A percentile compares a stretch with the other conserved stretches of the same genome.
phyloP scores from a whole-genome alignment of 2,113 vertebrate species.

The Nematolebias whitei region DNA sequence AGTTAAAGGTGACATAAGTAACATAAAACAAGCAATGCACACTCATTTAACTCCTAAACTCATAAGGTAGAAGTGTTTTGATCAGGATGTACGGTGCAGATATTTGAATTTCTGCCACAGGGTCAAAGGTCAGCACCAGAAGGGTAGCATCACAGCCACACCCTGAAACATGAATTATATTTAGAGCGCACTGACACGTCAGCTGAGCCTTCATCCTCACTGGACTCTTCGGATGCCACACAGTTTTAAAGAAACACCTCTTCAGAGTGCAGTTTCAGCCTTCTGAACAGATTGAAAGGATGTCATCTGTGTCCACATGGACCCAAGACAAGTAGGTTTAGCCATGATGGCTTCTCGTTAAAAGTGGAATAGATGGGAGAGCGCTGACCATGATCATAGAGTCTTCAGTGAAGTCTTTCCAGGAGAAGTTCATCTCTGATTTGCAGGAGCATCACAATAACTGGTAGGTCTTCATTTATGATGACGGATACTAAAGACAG shows the following conservation, averaged over 20 bases:
- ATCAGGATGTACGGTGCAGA: no score
- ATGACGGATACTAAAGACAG: neutral
- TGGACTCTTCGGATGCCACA: slow-evolving; percentile 72
- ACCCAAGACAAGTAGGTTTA: neutral
- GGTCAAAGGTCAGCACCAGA: slow-evolving; percentile 45
- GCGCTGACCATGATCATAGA: slow-evolving; percentile 20
- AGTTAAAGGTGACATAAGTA: neutral
- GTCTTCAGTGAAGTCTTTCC: slow-evolving; percentile 10
- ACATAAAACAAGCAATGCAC: neutral
- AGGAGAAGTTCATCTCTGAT: slow-evolving; percentile 31
- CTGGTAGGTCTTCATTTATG: slow-evolving; percentile 56
- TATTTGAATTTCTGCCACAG: slow-evolving; percentile 16
- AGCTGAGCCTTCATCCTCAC: slow-evolving; percentile 56
- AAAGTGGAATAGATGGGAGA: slow-evolving; percentile 27
- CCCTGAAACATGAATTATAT: slow-evolving; percentile 70
- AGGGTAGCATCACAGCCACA: slow-evolving; percentile 61
- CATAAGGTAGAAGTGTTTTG: no score
- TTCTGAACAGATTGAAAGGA: slow-evolving; percentile 46
- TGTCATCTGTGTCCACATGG: slow-evolving; percentile 18
- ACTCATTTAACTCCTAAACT: no score
- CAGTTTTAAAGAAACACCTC: slow-evolving; percentile 52
- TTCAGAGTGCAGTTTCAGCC: slow-evolving; percentile 30
- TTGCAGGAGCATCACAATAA: slow-evolving; percentile 38
- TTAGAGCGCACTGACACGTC: slow-evolving; percentile 64
- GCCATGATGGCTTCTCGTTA: slow-evolving; percentile 11